A percentile compares a stretch with the other conserved stretches of the same genome.
Conservation (phyloP, 2,797 vertebrate genomes). For the Onychomys torridus region DNA sequence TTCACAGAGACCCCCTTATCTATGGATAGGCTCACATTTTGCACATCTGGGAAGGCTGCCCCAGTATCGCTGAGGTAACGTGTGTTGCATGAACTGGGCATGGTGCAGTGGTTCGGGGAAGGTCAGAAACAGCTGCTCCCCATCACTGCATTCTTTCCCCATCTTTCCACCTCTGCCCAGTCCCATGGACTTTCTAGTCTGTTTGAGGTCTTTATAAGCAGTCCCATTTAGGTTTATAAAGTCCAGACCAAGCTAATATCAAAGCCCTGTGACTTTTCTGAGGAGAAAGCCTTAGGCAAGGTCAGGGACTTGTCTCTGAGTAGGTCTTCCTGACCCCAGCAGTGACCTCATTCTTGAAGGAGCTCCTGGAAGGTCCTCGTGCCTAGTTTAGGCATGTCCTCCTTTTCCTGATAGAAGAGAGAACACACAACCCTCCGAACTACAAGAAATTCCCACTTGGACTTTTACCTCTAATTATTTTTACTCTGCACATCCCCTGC, state of each 20-base stretch:
- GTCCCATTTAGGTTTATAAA: background rate
- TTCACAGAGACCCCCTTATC: background rate
- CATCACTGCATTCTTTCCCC: accelerated
- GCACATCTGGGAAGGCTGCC: accelerated
- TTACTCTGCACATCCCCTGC: background rate
- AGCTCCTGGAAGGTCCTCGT: background rate
- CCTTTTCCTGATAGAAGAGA: background rate
- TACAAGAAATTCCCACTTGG: background rate
- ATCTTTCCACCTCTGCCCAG: background rate
- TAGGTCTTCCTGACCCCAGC: background rate
- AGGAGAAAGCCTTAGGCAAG: background rate
- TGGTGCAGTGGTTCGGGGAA: accelerated
- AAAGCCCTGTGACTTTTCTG: background rate
- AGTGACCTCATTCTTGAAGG: background rate
- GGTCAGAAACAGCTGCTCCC: background rate
- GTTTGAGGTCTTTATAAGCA: background rate
- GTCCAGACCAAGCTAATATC: background rate
- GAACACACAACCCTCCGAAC: background rate
- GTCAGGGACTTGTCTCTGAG: background rate
- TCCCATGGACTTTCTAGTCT: background rate
- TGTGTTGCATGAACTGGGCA: accelerated
- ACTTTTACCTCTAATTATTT: background rate
- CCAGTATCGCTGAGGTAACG: accelerated
- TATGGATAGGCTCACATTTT: background rate
- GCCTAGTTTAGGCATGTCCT: background rate